Evolutionary conservation across 2,113 vertebrate genomes (phyloP), one percentile per base, ranked within the genome.

Genomic region (Xenus cinereus): DNA sequence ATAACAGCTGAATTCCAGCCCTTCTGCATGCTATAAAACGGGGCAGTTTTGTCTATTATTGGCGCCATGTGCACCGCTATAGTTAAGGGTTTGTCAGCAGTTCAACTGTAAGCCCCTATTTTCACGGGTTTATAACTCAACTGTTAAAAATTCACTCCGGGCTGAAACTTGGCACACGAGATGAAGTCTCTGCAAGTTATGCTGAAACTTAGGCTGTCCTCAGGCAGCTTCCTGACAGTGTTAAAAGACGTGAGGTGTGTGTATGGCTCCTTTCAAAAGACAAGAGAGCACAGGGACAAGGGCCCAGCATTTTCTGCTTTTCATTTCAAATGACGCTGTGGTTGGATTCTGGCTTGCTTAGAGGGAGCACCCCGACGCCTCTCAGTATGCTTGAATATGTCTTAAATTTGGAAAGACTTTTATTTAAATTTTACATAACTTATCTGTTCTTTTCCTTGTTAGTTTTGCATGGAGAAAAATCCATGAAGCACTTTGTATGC

Each of bases 1-100:
- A 97, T 97, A 97, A 97, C 78, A 95, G 95, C 87, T 90, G 91
- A 97, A 98, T 98, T 98, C 97, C 95, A 97, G 92, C 79, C 94
- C 96, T 95, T 77, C 96, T 71, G 77, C 35, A 6, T 94, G 94
- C 86, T 96, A 51, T 97, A 97, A 97, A 97, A 95, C 50, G 81
- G 91, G 92, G 84, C 76, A 95, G 84, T 97, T 97, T 91, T 97
- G 84, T 96, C 80, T 97, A 50, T 93, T 85, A 67, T 59, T 96
- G 89, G 83, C 30, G 10, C 89, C 82, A 21, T 33, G 84, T 84
- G 66, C 94, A 77, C 43, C 2, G 1, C 21, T 73, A 43, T 19
- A 84, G 88, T 15, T 93, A 86, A 95, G 86, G 76, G 89, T 83
- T 97, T 96, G 80, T 93, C 79, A 76, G 84, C 91, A 63, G 51